These are phyloP conservation scores for Atherinomorus stipes DNA, from an alignment of 2,113 vertebrate species.

Conservation along the genomic window DNA sequence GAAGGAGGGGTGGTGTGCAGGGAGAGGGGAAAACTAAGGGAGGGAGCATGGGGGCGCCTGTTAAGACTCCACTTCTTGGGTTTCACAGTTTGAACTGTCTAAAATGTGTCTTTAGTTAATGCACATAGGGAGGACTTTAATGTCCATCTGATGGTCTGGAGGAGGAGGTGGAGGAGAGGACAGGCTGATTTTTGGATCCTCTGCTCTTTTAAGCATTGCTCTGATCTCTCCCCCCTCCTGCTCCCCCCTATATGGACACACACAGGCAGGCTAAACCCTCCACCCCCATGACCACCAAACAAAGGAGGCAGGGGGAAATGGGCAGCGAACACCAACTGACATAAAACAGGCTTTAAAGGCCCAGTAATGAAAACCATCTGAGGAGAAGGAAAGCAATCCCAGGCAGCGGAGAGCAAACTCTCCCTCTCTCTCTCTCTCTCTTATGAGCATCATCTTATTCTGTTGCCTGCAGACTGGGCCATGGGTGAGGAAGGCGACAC, in stretches of 20 bases:
- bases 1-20: conserved; percentile 20
- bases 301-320: conserved; percentile 65
- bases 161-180: conserved; percentile 51
- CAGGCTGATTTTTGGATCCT: conserved; percentile 34
- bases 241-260: conserved; percentile 55
- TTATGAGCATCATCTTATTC: conserved; percentile 51
- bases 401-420: conserved; percentile 38
- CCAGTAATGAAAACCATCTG: conserved; percentile 87
- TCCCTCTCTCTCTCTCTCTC: conserved; percentile 17
- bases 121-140: conserved; percentile 44
- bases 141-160: conserved; percentile 48
- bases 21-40: conserved; percentile 35
- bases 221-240: conserved; percentile 48
- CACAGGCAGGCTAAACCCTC: conserved; percentile 58
- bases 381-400: conserved; percentile 56
- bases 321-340: conserved; percentile 82
- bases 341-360: conserved; percentile 84
- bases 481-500: conserved; percentile 41
- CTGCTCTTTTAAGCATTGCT: conserved; percentile 34
- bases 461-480: conserved; percentile 57
- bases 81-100: conserved; percentile 67
- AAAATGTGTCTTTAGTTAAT: conserved; percentile 69
- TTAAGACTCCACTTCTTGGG: conserved; percentile 61
- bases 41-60: conserved; percentile 34
- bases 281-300: conserved; percentile 68